Percentiles rank a stretch among this genome's conserved stretches.
Evolutionary conservation across 2,888 invertebrate species (phyloP).

Genomic region (Euclidia mi): DNA sequence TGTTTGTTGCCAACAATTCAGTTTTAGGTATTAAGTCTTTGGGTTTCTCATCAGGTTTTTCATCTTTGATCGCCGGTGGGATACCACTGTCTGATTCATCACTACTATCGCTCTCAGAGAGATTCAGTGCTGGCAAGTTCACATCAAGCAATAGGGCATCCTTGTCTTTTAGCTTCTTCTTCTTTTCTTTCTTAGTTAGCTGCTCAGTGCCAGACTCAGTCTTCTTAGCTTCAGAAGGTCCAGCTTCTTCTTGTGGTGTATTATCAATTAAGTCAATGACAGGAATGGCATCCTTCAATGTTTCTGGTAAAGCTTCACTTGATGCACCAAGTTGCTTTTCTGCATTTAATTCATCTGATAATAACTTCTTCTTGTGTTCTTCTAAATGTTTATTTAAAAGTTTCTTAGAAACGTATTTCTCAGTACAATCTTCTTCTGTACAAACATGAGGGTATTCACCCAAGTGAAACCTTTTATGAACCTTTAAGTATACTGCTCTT

Average conservation of each 20-base stretch:
- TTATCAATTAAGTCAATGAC: conserved; percentile 80
- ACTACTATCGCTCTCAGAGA: conserved; percentile 96
- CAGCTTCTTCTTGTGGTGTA: conserved; percentile 74
- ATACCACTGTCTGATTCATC: conserved; percentile 90
- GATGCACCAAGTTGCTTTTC: conserved; percentile 62
- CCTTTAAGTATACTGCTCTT: conserved; percentile 94
- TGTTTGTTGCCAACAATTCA: conserved; percentile 42
- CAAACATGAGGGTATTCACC: conserved; percentile 93
- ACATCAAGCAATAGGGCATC: conserved; percentile 86
- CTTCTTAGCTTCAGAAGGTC: conserved; percentile 71
- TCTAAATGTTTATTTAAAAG: conserved; percentile 93
- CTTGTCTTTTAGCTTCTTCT: conserved; percentile 85
- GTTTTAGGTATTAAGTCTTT: conserved; percentile 55
- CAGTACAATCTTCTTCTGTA: conserved; percentile 92
- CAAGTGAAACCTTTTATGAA: conserved; percentile 95
- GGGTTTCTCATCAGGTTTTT: conserved; percentile 57
- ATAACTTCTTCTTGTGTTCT: conserved; percentile 87
- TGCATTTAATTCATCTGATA: conserved; percentile 71
- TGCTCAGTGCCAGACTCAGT: conserved; percentile 70
- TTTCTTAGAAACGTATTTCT: conserved; percentile 95
- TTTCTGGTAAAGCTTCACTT: conserved; percentile 67
- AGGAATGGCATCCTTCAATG: conserved; percentile 73
- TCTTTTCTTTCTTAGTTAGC: conserved; percentile 82
- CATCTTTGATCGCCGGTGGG: conserved; percentile 66
- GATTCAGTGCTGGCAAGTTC: conserved; percentile 94